A percentile compares a stretch with the other conserved stretches of the same genome.
Conservation (phyloP, 2,888 invertebrate genomes). For the Coremacera marginata region DNA sequence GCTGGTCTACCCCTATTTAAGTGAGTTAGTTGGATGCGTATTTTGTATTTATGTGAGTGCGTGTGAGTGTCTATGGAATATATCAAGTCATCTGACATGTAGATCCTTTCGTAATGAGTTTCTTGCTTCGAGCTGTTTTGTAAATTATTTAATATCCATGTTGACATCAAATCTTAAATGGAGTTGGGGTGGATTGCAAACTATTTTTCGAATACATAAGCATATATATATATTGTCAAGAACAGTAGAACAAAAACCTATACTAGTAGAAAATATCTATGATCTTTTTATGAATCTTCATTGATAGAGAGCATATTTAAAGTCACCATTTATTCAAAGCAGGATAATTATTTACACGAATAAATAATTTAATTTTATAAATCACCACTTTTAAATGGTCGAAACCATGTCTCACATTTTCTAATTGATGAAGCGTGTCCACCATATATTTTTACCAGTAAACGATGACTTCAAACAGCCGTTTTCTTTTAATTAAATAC, state of each 20-base stretch:
- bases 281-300: too few relatives aligned
- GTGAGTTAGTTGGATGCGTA: neutral
- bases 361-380: too few relatives aligned
- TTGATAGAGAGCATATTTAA: too few relatives aligned
- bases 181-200: neutral
- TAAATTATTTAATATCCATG: slow-evolving; percentile 16
- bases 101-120: slow-evolving; percentile 18
- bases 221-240: neutral
- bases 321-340: too few relatives aligned
- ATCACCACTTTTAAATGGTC: too few relatives aligned
- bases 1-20: neutral
- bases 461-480: too few relatives aligned
- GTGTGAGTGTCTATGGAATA: neutral
- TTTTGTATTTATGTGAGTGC: neutral
- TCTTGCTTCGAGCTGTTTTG: slow-evolving; percentile 21
- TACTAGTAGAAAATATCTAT: too few relatives aligned
- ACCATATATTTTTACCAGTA: too few relatives aligned
- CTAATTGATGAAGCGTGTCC: too few relatives aligned
- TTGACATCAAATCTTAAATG: neutral
- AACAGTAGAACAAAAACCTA: neutral
- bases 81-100: slow-evolving; percentile 31
- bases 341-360: too few relatives aligned
- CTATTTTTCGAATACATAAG: neutral
- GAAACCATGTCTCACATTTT: too few relatives aligned
- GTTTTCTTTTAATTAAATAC: too few relatives aligned